Conservation (phyloP, 2,113 vertebrate genomes). For the Myrmophylax atrothorax region DNA sequence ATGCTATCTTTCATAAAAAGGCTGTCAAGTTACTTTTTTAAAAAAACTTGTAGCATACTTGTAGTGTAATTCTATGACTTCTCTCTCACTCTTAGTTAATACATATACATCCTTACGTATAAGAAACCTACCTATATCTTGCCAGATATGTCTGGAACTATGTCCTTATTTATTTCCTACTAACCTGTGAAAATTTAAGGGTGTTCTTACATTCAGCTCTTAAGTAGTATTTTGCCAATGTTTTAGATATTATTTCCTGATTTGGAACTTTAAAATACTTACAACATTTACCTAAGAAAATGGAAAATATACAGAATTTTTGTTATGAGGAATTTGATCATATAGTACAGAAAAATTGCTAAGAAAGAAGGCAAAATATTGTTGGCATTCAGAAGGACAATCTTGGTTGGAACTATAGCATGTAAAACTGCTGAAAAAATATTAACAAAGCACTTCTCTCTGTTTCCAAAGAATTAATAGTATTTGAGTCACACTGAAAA, state of each 20-base stretch:
- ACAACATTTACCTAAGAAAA: not conserved
- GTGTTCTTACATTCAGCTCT: not conserved
- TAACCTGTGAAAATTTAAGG: not conserved
- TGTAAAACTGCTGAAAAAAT: not conserved
- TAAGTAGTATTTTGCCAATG: not conserved
- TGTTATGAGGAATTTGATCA: not conserved
- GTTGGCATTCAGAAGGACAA: not conserved
- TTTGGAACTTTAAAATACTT: not conserved
- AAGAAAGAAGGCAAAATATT: not conserved
- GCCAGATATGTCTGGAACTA: not conserved
- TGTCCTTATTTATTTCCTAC: not conserved
- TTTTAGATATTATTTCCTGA: not conserved
- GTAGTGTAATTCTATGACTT: not conserved
- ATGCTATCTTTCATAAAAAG: not conserved
- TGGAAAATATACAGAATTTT: not conserved
- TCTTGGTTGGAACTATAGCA: not conserved
- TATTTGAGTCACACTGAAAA: not conserved
- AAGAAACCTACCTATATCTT: not conserved
- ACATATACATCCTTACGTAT: not conserved
- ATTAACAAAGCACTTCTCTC: not conserved
- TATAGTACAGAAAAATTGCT: not conserved
- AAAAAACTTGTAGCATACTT: not conserved
- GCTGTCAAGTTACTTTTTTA: not conserved
- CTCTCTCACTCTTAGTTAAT: not conserved
- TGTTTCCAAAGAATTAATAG: not conserved